These are phyloP conservation scores for Planiliza haematocheilus DNA, from an alignment of 2,113 vertebrate genomes.

Conservation along the genomic window DNA sequence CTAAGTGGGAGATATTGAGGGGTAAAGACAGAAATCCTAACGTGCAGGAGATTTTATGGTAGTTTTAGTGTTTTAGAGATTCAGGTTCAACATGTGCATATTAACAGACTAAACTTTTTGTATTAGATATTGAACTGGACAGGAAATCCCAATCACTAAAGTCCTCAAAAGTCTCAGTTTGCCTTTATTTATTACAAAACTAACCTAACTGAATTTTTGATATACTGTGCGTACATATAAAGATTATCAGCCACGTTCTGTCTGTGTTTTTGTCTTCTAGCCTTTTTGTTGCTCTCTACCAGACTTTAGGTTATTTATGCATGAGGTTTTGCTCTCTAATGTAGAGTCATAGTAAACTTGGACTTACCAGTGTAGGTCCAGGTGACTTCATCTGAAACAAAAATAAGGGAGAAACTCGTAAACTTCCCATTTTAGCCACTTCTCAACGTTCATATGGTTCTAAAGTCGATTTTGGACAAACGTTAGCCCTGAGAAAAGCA, in stretches of 20 bases:
- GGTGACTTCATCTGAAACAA: constrained; percentile 70
- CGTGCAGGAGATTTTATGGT: constrained; percentile 1
- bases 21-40: constrained; percentile 12
- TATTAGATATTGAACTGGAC: no score
- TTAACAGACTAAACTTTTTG: no score
- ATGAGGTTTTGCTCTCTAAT: neutral
- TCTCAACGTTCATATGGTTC: neutral
- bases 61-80: constrained; percentile 8
- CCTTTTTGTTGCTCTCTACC: neutral
- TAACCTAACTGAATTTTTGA: neutral
- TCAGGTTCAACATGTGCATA: neutral
- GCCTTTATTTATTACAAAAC: neutral
- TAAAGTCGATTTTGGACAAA: neutral
- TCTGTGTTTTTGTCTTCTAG: neutral
- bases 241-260: neutral
- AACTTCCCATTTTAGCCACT: neutral
- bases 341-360: neutral
- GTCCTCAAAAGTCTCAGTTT: no score
- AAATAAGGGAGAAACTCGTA: constrained; percentile 14
- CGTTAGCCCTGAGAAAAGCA: neutral
- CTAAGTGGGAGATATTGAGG: constrained; percentile 6
- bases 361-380: constrained; percentile 81
- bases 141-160: no score
- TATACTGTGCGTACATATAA: no score
- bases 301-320: neutral